phyloP scores from a whole-genome alignment of 2,888 invertebrate genomes.

The Pyralis farinalis region DNA sequence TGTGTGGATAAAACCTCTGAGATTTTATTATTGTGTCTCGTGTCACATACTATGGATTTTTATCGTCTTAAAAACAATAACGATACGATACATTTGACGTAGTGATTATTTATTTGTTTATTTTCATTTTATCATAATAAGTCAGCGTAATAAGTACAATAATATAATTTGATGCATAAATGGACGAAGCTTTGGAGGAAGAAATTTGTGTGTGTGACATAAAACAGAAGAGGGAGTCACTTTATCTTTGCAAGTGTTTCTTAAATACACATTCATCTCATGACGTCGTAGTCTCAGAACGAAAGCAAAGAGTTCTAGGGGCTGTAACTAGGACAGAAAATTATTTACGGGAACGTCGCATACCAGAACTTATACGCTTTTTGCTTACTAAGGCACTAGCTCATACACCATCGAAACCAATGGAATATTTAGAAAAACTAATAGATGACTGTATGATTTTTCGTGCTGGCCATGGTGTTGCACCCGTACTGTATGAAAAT shows the following conservation, averaged over 20 bases:
- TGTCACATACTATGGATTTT: too few relatives aligned
- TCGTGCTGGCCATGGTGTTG: conserved; percentile 54
- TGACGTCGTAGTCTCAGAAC: conserved; percentile 32
- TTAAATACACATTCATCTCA: conserved; percentile 30
- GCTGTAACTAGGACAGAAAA: conserved; percentile 51
- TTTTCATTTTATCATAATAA: too few relatives aligned
- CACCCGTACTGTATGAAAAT: conserved; percentile 60
- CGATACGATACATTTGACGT: too few relatives aligned
- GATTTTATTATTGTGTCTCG: too few relatives aligned
- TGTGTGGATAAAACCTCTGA: too few relatives aligned
- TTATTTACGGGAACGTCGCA: conserved; percentile 58
- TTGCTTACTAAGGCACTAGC: conserved; percentile 56
- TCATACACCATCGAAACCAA: conserved; percentile 37
- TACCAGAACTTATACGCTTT: conserved; percentile 60
- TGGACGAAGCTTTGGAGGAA: conserved; percentile 23
- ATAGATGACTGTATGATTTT: conserved; percentile 64
- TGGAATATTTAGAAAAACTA: conserved; percentile 44
- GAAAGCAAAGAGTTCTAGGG: conserved; percentile 44
- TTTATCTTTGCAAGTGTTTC: conserved; percentile 47
- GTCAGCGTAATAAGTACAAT: too few relatives aligned
- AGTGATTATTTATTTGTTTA: too few relatives aligned
- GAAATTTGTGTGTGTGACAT: conserved; percentile 19
- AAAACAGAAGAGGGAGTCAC: conserved; percentile 19
- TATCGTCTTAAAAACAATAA: too few relatives aligned
- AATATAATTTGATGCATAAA: too few relatives aligned